A percentile compares a stretch with the other conserved stretches of the same genome.
phyloP scores from a whole-genome alignment of 2,797 vertebrate species.

The Salmo trutta region DNA sequence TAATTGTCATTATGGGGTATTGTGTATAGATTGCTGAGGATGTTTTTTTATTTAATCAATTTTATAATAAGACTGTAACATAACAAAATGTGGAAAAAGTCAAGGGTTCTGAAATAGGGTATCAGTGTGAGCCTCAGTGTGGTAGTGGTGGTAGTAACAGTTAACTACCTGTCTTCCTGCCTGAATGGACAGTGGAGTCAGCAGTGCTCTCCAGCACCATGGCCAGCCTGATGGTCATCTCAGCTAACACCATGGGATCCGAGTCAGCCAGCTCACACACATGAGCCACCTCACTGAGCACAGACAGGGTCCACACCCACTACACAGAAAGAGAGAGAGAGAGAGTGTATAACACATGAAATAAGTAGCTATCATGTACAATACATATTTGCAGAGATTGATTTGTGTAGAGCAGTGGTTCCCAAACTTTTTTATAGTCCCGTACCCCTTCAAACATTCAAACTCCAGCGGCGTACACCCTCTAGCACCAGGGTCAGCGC shows the following conservation, averaged over 20 bases:
- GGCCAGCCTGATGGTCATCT: conserved; percentile 79
- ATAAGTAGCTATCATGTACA: neutral
- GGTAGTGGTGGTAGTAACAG: neutral
- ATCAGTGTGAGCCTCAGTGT: neutral
- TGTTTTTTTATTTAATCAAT: too few relatives aligned
- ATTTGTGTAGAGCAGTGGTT: neutral
- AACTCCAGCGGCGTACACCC: too few relatives aligned
- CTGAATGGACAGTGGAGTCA: conserved; percentile 52
- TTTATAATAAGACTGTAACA: too few relatives aligned
- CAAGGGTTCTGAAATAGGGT: too few relatives aligned
- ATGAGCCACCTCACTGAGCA: conserved; percentile 83
- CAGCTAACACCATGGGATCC: conserved; percentile 76
- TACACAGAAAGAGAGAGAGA: conserved; percentile 43
- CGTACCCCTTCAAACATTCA: too few relatives aligned
- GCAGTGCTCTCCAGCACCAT: conserved; percentile 78
- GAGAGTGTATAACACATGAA: neutral
- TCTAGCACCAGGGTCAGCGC: too few relatives aligned
- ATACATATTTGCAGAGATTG: neutral
- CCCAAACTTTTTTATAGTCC: too few relatives aligned
- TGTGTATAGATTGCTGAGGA: too few relatives aligned
- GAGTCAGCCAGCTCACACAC: conserved; percentile 66
- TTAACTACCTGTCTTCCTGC: conserved; percentile 51
- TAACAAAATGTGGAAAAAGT: too few relatives aligned
- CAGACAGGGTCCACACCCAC: conserved; percentile 85
- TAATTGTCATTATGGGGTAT: too few relatives aligned